Conservation (phyloP, 2,113 vertebrate genomes). For the Alligator sinensis region DNA sequence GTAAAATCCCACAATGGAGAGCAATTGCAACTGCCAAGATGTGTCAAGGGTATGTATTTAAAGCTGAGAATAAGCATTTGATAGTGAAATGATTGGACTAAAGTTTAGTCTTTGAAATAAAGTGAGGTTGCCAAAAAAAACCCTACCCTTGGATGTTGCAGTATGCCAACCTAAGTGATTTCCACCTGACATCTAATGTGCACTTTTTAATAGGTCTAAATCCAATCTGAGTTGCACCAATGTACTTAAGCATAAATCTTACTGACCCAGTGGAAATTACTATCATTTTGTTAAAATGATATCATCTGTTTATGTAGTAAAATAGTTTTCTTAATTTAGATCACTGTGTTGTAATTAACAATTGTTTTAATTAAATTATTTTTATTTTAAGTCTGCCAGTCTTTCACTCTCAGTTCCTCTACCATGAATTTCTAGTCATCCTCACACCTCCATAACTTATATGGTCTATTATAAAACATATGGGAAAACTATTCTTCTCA, state of each 20-base stretch:
- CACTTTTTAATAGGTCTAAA: not conserved
- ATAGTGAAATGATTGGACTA: not conserved
- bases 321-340: not conserved
- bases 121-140: not conserved
- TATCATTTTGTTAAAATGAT: not conserved
- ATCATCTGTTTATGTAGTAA: not conserved
- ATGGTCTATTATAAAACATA: no score
- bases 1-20: slow-evolving; percentile 40
- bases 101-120: slow-evolving; percentile 48
- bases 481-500: no score
- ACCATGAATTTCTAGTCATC: not conserved
- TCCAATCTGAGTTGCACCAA: not conserved
- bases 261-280: no score
- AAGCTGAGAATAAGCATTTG: slow-evolving; percentile 26
- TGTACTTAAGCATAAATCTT: not conserved
- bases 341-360: not conserved
- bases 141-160: not conserved
- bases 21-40: slow-evolving; percentile 50
- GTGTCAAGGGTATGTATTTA: slow-evolving; percentile 36
- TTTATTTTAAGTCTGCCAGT: not conserved
- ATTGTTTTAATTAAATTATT: not conserved
- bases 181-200: not conserved
- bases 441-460: not conserved
- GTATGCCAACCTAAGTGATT: not conserved
- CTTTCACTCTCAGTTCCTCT: not conserved